A percentile compares a stretch with the other conserved stretches of the same genome.
Conservation (phyloP, 1,140 invertebrate genomes). For the Glomeris maerens region DNA sequence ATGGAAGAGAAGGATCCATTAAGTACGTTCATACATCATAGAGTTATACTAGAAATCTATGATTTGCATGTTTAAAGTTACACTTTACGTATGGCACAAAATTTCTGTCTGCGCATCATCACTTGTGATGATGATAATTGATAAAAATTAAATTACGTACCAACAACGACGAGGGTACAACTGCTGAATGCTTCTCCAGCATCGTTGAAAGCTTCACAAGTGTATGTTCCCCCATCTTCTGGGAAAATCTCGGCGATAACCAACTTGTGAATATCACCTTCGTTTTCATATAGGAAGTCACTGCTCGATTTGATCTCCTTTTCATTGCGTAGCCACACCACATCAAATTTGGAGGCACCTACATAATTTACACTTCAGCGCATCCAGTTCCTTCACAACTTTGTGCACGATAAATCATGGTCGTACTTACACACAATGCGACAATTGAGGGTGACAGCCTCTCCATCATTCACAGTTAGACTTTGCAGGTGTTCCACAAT, state of each 20-base stretch:
- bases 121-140: too few species aligned
- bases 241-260: conserved; percentile 88
- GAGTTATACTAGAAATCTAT: too few species aligned
- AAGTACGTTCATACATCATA: too few species aligned
- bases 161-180: conserved; percentile 64
- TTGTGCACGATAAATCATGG: neutral
- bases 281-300: conserved; percentile 83
- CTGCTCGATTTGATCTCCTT: conserved; percentile 92
- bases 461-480: conserved; percentile 67
- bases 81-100: too few species aligned
- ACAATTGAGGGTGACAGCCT: conserved; percentile 66
- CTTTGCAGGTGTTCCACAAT: conserved; percentile 71
- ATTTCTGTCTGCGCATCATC: too few species aligned
- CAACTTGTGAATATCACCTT: conserved; percentile 78
- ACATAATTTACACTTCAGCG: neutral
- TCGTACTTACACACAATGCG: conserved; percentile 51
- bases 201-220: conserved; percentile 92
- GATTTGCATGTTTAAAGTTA: too few species aligned
- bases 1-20: too few species aligned
- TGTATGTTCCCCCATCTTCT: conserved; percentile 83
- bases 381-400: neutral
- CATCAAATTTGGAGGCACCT: conserved; percentile 72
- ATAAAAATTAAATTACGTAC: conserved; percentile 28
- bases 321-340: conserved; percentile 90
- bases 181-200: conserved; percentile 83